Base-by-base conservation (phyloP, 2,797 vertebrate species). In the Jordanella pulchra region DNA sequence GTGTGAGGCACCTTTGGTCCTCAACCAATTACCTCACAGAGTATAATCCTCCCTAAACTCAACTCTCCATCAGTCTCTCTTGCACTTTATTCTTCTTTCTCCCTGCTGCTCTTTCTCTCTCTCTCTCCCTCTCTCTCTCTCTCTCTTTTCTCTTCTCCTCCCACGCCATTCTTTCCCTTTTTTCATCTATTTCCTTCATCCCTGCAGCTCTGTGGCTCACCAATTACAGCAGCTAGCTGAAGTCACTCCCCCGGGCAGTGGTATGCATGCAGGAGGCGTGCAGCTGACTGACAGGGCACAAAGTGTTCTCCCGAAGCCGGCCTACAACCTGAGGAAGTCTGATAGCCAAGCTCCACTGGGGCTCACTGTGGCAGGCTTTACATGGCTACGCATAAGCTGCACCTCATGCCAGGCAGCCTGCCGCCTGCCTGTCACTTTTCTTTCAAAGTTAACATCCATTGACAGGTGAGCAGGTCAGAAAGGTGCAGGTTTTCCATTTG, bases 181-280 rank as follows among this genome's bases (percentile, higher is more conserved):
- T 78, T 87, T 83, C 86, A 83, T 90, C 82, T 89, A 74, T 80
- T 74, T 63, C 71, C 83, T 84, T 86, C 72, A 84, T 85, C 79
- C 87, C 77, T 69, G 72, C 65, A 69, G 72, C 72, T 68, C 83
- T 72, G 81, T 82, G 75, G 80, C 78, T 90, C 83, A 83, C 85
- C 89, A 90, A 90, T 92, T 92, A 91, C 84, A 87, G 85, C 84
- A 85, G 80, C 75, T 51, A 72, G 82, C 83, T 81, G 30, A 74
- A 77, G 71, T 78, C 44, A 47, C 85, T 82, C 78, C 84, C 84
- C 79, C 74, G 47, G 87, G 85, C 86, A 27, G 64, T 71, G 55
- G 77, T 73, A 73, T 84, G 80, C 84, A 82, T 80, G 78, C 85
- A 63, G 70, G 75, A 84, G 74, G 47, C 74, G 77, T 76, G 76